Evolutionary conservation across 2,113 vertebrate species (phyloP), one percentile per base, ranked within the genome.

Genomic region (Pavo muticus): DNA sequence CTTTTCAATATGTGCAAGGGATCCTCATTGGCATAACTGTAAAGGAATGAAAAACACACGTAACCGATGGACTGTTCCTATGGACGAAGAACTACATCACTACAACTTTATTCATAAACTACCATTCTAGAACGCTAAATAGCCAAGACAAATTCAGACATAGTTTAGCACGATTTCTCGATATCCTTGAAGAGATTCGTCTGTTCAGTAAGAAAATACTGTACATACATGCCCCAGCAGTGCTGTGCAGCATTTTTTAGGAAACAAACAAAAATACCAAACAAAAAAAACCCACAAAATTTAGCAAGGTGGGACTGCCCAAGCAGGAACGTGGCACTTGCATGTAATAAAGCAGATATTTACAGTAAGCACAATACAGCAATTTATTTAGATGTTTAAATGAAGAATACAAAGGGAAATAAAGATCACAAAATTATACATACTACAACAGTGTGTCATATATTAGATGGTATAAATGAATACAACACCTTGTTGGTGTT

Each of bases 301-400:
- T 67, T 4, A 90, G 90, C 18, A 40, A 76, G 64, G 57, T 45
- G 48, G 44, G 65, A 76, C 75, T 77, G 88, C 81, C 87, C 87
- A 73, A 52, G 27, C 50, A 93, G 54, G 35, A 83, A 81, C 39
- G 59, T 9, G 88, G 68, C 76, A 93, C 57, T 94, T 96, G 76
- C 83, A 94, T 60, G 92, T 96, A 98, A 98, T 97, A 96, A 98
- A 97, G 95, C 97, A 96, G 97, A 93, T 98, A 91, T 98, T 97
- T 97, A 98, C 97, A 98, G 98, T 98, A 99, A 99, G 98, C 99
- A 99, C 99, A 99, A 98, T 98, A 99, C 99, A 99, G 98, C 98
- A 99, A 99, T 99, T 99, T 99, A 99, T 99, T 99, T 98, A 99
- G 98, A 99, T 99, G 99, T 98, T 98, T 98, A 98, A 98, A 98